Evolutionary conservation across 2,888 invertebrate genomes (phyloP), one percentile per base, ranked within the genome.

Genomic region (Drosophila mimica): DNA sequence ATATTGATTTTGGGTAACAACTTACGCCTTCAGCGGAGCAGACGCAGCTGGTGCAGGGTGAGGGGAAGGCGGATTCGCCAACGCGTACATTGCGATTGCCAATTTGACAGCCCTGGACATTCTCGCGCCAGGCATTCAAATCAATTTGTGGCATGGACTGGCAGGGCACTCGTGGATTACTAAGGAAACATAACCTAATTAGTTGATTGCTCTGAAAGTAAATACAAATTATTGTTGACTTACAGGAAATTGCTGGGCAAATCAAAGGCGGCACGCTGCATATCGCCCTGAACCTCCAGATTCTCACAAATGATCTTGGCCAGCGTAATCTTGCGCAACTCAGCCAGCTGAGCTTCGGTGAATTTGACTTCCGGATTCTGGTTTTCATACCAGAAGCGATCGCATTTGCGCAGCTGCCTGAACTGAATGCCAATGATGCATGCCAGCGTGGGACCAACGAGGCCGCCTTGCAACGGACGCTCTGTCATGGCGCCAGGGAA

Each of bases 401-500:
- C 99, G 90, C 99, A 99, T 91, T 97, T 97, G 81, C 98, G 95
- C 59, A 97, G 94, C 90, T 97, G 97, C 62, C 97, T 94, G 94
- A 99, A 99, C 94, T 99, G 99, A 60, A 97, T 97, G 62, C 98
- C 99, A 83, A 99, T 98, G 87, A 99, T 97, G 91, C 98, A 97
- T 17, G 98, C 98, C 91, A 99, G 97, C 0, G 99, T 99, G 0
- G 99, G 99, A 5, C 99, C 99, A 0, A 99, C 97, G 0, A 98
- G 94, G 8, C 98, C 98, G 8, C 99, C 99, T 89, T 97, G 97
- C 8, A 98, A 94, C 0, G 97, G 97, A 56, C 96, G 94, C 92
- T 97, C 97, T 83, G 98, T 97, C 96, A 99, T 96, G 3, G 98
- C 97, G 30, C 99, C 99, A 0, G 98, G 97, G 95, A 99, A 99